Percentiles rank a stretch among this genome's conserved stretches.
Evolutionary conservation across 1,140 invertebrate genomes (phyloP).

Genomic region (Trypoxylus dichotomus): DNA sequence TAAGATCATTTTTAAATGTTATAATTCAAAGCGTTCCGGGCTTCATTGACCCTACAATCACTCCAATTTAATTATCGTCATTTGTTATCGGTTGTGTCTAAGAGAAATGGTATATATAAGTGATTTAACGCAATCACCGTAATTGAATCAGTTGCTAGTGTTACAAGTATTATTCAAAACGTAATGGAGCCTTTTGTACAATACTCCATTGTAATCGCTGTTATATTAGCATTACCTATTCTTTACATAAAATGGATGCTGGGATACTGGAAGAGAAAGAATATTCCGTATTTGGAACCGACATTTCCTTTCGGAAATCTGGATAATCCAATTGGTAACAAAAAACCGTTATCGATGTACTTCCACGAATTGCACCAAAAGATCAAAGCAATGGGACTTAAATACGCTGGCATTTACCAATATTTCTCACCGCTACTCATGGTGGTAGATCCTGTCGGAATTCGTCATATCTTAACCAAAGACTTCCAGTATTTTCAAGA

Average conservation of each 20-base stretch:
- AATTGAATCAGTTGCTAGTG: no score
- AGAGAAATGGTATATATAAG: no score
- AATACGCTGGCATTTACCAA: slow-evolving; percentile 28
- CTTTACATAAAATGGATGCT: slow-evolving; percentile 44
- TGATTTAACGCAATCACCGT: no score
- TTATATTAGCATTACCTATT: neutral
- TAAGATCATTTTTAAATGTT: no score
- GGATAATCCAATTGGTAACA: slow-evolving; percentile 5
- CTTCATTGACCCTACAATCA: no score
- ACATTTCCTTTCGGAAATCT: slow-evolving; percentile 32
- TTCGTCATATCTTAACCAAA: slow-evolving; percentile 38
- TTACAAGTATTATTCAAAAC: no score
- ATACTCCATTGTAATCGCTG: no score
- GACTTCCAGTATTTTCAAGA: neutral
- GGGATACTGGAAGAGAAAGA: slow-evolving; percentile 45
- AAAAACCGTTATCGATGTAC: slow-evolving; percentile 1
- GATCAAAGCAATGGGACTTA: slow-evolving; percentile 13
- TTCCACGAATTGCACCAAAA: neutral
- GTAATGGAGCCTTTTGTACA: no score
- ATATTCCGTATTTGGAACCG: slow-evolving; percentile 41
- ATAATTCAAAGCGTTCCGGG: no score
- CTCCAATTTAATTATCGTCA: no score
- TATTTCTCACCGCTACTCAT: neutral
- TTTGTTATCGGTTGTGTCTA: no score
- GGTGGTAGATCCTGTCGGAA: slow-evolving; percentile 53